phyloP scores from a whole-genome alignment of 2,888 invertebrate genomes.

The Lycaena phlaeas region DNA sequence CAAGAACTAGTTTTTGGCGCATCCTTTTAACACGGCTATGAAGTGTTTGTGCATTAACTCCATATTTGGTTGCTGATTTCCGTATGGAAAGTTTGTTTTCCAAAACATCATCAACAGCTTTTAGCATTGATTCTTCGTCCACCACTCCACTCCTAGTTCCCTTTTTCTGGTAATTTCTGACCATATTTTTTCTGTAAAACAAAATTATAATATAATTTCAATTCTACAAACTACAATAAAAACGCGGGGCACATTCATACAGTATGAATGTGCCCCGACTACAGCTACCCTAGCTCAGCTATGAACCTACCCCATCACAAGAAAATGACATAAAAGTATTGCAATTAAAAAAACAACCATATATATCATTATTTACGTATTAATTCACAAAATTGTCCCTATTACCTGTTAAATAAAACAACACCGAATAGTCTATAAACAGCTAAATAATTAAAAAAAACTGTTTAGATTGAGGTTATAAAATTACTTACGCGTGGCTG shows the following conservation, averaged over 20 bases:
- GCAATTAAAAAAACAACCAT: not conserved
- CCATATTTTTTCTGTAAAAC: not conserved
- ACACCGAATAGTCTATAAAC: not conserved
- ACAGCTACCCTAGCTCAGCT: too few species aligned
- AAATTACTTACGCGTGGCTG: not conserved
- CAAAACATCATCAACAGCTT: not conserved
- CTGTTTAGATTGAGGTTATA: not conserved
- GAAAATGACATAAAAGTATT: not conserved
- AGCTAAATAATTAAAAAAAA: not conserved
- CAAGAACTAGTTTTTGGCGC: slow-evolving; percentile 17
- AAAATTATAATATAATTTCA: not conserved
- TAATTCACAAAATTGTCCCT: not conserved
- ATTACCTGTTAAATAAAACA: not conserved
- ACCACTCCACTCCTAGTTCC: not conserved
- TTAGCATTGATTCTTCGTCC: not conserved
- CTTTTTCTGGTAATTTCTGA: not conserved
- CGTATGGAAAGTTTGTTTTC: slow-evolving; percentile 13
- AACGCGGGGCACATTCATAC: not conserved
- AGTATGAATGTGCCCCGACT: not conserved
- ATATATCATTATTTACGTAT: not conserved
- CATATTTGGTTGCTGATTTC: slow-evolving; percentile 19
- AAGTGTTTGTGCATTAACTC: slow-evolving; percentile 17
- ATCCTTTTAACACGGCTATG: slow-evolving; percentile 21
- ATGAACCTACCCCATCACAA: not conserved
- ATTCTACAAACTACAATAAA: not conserved